Evolutionary conservation across 2,113 vertebrate species (phyloP).

Genomic region (Sus scrofa): T2T-Sscrofa CM000813.6:82396501-82397000

Average conservation of each 20-base stretch:
- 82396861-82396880: neutral
- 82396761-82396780: too few species aligned
- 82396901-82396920: neutral
- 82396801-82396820: rapidly evolving
- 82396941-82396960: too few species aligned
- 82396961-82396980: too few species aligned
- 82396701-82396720: neutral
- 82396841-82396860: rapidly evolving
- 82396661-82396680: neutral
- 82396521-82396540: slow-evolving; percentile 88
- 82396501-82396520: slow-evolving; percentile 84
- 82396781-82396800: neutral
- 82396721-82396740: neutral
- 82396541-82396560: slow-evolving; percentile 80
- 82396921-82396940: too few species aligned
- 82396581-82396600: neutral
- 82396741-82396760: neutral
- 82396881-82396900: neutral
- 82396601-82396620: neutral
- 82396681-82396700: neutral
- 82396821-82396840: neutral
- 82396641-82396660: neutral
- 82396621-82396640: neutral
- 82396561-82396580: neutral
- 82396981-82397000: too few species aligned